phyloP scores from a whole-genome alignment of 2,888 invertebrate species.

The Maniola hyperantus region DNA sequence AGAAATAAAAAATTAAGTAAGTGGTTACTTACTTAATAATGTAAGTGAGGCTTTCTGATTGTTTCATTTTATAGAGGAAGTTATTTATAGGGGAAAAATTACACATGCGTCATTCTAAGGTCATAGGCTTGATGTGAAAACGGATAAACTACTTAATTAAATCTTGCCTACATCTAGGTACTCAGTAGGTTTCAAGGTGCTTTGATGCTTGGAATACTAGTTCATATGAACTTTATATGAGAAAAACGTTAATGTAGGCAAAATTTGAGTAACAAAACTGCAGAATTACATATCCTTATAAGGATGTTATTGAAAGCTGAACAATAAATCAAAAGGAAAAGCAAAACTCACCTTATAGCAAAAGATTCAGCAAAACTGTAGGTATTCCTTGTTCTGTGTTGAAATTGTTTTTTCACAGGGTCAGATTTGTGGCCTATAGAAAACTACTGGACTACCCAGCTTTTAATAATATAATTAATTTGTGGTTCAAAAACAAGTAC shows the following conservation, averaged over 20 bases:
- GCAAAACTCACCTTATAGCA: conserved; percentile 9
- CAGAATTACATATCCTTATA: not conserved
- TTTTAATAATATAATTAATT: not conserved
- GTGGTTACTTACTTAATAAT: not conserved
- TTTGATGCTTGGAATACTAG: not conserved
- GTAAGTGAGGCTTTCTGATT: not conserved
- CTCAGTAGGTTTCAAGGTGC: not conserved
- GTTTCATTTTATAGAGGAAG: not conserved
- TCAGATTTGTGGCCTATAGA: not conserved
- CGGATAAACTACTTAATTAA: not conserved
- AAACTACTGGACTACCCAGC: not conserved
- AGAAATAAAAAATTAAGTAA: not conserved
- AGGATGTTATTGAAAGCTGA: not conserved
- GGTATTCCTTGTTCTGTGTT: not conserved
- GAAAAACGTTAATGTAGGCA: not conserved
- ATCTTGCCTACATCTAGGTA: not conserved
- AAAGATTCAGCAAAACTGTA: not conserved
- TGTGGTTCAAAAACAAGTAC: not conserved
- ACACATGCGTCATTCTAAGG: conserved; percentile 19
- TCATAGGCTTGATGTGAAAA: conserved; percentile 4
- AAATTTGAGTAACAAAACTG: not conserved
- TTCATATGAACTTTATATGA: not conserved
- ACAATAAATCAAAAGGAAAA: not conserved
- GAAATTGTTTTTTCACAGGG: conserved; percentile 4
- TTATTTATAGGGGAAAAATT: conserved; percentile 10